Percentiles rank a stretch among this genome's conserved stretches.
Conservation (phyloP, 1,140 invertebrate genomes). For the honey bee (Apis mellifera) region DNA sequence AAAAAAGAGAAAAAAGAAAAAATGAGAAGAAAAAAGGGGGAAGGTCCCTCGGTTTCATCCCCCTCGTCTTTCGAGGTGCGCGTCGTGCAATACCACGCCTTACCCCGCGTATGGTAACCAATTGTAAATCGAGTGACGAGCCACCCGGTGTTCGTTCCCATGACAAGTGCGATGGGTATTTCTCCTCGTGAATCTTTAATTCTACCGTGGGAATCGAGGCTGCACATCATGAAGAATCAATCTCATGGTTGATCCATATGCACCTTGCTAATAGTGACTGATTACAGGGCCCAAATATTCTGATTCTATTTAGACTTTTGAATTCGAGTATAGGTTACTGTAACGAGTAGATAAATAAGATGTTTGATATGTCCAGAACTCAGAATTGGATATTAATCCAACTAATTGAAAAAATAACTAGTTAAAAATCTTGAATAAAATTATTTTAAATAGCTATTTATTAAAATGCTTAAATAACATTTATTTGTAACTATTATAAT, state of each 20-base stretch:
- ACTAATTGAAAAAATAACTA: no score
- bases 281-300: conserved; percentile 5
- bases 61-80: conserved; percentile 53
- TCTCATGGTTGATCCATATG: conserved; percentile 38
- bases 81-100: conserved; percentile 28
- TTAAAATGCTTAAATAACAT: no score
- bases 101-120: conserved; percentile 40
- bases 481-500: no score
- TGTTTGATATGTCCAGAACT: no score
- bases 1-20: conserved; percentile 19
- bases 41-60: conserved; percentile 60
- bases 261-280: conserved; percentile 36
- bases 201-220: conserved; percentile 76
- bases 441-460: no score
- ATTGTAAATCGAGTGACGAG: conserved; percentile 63
- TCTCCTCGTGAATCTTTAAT: conserved; percentile 79
- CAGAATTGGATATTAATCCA: no score
- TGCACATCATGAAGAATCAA: conserved; percentile 24
- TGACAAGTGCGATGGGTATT: conserved; percentile 79
- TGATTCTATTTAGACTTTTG: background rate
- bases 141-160: conserved; percentile 77
- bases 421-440: no score
- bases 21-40: conserved; percentile 49
- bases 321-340: background rate
- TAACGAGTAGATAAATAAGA: no score